phyloP scores from a whole-genome alignment of 2,113 vertebrate species.

The Lamprologus speciosus region DNA sequence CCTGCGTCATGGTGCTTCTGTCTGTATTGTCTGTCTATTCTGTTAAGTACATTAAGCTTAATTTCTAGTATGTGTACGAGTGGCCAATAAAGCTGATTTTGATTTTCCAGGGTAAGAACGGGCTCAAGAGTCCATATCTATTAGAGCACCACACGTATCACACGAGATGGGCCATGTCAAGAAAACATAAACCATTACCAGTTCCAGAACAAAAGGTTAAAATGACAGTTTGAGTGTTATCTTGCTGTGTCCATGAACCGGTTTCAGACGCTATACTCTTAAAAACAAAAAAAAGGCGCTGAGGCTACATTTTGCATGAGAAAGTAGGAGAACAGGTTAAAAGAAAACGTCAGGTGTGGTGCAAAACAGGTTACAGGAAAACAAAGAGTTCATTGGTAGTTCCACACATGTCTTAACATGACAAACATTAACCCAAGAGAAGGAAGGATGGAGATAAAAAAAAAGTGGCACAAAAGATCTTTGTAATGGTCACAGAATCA shows the following conservation, averaged over 20 bases:
- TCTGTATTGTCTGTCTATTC: not conserved
- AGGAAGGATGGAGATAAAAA: not conserved
- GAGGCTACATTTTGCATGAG: not conserved
- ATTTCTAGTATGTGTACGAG: not conserved
- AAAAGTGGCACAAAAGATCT: not conserved
- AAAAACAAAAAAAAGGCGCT: not conserved
- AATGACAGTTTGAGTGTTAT: not conserved
- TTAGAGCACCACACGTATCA: not conserved
- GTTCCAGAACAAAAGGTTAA: not conserved
- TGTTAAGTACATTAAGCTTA: not conserved
- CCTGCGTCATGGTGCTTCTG: not conserved
- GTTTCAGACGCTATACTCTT: not conserved
- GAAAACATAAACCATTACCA: not conserved
- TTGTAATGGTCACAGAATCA: not conserved
- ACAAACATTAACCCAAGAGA: not conserved
- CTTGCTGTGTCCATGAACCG: not conserved
- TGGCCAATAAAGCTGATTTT: not conserved
- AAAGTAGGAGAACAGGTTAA: not conserved
- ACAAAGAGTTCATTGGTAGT: not conserved
- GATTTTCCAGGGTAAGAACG: not conserved
- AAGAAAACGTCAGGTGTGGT: not conserved
- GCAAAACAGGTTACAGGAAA: not conserved
- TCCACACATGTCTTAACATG: constrained; percentile 30
- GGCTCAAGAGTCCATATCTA: not conserved
- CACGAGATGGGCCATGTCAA: not conserved